Evolutionary conservation across 2,113 vertebrate genomes (phyloP), one percentile per base, ranked within the genome.

Genomic region (Prietella phreatophila): DNA sequence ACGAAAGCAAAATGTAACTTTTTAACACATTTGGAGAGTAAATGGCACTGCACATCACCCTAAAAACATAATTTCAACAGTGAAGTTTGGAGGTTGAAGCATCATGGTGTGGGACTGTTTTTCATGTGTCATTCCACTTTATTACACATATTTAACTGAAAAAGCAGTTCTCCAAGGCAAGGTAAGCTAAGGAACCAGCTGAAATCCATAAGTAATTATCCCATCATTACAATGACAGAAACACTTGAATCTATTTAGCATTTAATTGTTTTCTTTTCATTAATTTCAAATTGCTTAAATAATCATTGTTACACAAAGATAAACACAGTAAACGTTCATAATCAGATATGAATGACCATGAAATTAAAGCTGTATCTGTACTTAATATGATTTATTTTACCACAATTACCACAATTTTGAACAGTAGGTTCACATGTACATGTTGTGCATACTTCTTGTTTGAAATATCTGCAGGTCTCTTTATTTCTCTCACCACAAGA

Each of bases 401-500:
- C 56, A 47, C 60, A 69, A 55, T 4, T 81, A 42, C 3, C 27
- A 33, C n/a, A 63, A 75, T 75, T 75, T 42, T 22, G 19, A 73
- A 42, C 71, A 76, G 22, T 78, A n/a, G 5, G 13, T 50, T 27
- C 25, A 25, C 42, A 75, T 27, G 73, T 6, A 65, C n/a, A 33
- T 39, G 3, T 65, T n/a, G 60, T 65, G 20, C 30, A 56, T 67
- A 47, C 20, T 65, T 80, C 20, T 39, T 67, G 47, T 8, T 71
- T 82, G 47, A 63, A 81, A 81, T 39, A 69, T 56, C 42, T 81
- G 27, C 27, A 56, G 53, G 15, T 56, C 53, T 30, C 53, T 25
- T 79, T 86, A 47, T 80, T 86, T 81, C 50, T 84, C 30, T 80
- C 30, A 56, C 75, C 39, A 30, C 73, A 61, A 63, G 47, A 20